phyloP scores from a whole-genome alignment of 1,140 invertebrate genomes.

The Acromyrmex heyeri region DNA sequence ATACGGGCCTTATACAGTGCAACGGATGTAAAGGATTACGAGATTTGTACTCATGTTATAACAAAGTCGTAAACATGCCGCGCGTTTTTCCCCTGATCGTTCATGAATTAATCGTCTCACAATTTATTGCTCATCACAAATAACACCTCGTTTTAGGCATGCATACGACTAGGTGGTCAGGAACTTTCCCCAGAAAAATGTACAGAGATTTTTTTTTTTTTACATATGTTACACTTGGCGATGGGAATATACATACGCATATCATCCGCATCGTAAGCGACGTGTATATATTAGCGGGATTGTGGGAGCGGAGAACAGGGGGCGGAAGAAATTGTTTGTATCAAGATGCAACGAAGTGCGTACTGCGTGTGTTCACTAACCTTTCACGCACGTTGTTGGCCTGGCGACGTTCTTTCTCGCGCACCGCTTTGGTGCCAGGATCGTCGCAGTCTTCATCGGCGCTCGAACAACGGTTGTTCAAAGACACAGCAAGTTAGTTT shows the following conservation, averaged over 20 bases:
- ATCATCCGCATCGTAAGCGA: neutral
- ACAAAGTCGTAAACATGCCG: conserved; percentile 62
- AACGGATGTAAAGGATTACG: conserved; percentile 17
- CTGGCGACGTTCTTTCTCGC: conserved; percentile 98
- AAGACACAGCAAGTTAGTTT: conserved; percentile 84
- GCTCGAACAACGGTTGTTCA: conserved; percentile 90
- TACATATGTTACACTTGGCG: neutral
- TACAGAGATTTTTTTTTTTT: neutral
- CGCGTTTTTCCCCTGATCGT: neutral
- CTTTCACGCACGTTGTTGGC: conserved; percentile 99
- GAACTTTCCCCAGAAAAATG: neutral
- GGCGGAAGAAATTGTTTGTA: conserved; percentile 33
- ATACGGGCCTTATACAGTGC: conserved; percentile 77
- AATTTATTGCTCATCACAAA: conserved; percentile 20
- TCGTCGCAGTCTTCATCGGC: conserved; percentile 92
- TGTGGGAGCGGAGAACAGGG: neutral
- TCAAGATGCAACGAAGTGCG: conserved; percentile 80
- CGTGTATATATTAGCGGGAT: conserved; percentile 11
- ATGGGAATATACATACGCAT: neutral
- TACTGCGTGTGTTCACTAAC: conserved; percentile 90
- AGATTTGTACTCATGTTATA: conserved; percentile 12
- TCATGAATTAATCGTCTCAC: neutral
- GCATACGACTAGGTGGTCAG: conserved; percentile 54
- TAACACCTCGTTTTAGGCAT: conserved; percentile 49
- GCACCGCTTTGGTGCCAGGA: conserved; percentile 96